Conservation (phyloP, 2,888 invertebrate genomes). For the Leucozona laternaria region DNA sequence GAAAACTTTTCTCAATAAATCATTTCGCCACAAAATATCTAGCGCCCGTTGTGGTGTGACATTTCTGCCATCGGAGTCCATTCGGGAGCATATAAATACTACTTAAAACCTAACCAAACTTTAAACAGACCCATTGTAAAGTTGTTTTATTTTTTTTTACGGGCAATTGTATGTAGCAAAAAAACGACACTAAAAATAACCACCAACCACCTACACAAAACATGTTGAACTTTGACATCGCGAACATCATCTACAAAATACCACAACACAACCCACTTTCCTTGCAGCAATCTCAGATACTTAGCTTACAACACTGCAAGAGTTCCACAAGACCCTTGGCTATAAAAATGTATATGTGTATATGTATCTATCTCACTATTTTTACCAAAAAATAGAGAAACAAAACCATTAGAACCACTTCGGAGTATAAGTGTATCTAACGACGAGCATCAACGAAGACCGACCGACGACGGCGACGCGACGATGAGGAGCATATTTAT, state of each 20-base stretch:
- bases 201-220: conserved; percentile 71
- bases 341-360: conserved; percentile 7
- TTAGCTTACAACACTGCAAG: conserved; percentile 25
- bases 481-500: conserved; percentile 25
- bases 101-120: conserved; percentile 13
- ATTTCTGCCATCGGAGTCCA: conserved; percentile 56
- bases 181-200: conserved; percentile 63
- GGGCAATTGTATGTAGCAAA: conserved; percentile 29
- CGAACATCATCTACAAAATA: conserved; percentile 73
- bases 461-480: neutral
- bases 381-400: conserved; percentile 35
- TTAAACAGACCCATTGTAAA: conserved; percentile 22
- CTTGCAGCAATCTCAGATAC: conserved; percentile 47
- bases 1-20: conserved; percentile 65
- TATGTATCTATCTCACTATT: conserved; percentile 27
- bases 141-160: neutral
- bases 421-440: conserved; percentile 27
- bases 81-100: conserved; percentile 9
- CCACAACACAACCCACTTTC: conserved; percentile 73
- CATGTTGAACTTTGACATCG: conserved; percentile 72
- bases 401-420: conserved; percentile 70
- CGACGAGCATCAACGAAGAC: conserved; percentile 35
- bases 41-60: conserved; percentile 51
- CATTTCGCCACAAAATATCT: conserved; percentile 49
- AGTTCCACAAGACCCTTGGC: conserved; percentile 54